Percentiles rank a stretch among this genome's conserved stretches.
These are phyloP conservation scores for Linhomoeus sp. DNA, from an alignment of 2,888 invertebrate genomes.

Conservation along the genomic window DNA sequence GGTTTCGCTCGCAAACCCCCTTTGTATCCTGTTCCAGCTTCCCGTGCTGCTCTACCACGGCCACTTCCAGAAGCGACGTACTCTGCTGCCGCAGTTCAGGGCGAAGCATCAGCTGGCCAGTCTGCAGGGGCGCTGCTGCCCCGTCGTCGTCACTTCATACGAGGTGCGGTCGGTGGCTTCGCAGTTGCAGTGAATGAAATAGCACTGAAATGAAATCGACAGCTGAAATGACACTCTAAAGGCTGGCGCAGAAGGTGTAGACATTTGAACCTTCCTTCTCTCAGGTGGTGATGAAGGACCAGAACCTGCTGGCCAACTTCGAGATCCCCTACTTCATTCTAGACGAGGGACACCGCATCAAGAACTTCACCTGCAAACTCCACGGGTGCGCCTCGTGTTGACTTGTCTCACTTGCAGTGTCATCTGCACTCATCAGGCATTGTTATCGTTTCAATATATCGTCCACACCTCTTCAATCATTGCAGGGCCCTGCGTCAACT, in stretches of 20 bases:
- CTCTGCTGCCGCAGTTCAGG: not conserved
- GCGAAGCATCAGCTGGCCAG: not conserved
- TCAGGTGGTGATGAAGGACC: too few relatives aligned
- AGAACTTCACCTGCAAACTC: conserved; percentile 41
- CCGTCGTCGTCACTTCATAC: conserved; percentile 44
- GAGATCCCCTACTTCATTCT: conserved; percentile 45
- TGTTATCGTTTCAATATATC: too few relatives aligned
- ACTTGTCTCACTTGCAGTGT: too few relatives aligned
- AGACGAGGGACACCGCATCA: conserved; percentile 51
- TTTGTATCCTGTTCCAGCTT: conserved; percentile 26
- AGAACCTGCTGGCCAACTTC: not conserved
- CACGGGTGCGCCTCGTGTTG: conserved; percentile 30
- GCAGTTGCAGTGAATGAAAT: conserved; percentile 17
- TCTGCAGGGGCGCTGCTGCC: conserved; percentile 17
- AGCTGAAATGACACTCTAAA: too few relatives aligned
- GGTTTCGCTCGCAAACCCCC: not conserved
- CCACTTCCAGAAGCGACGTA: not conserved
- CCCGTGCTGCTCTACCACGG: conserved; percentile 43
- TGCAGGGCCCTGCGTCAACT: conserved; percentile 32
- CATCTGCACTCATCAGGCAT: too few relatives aligned
- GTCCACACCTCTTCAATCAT: too few relatives aligned
- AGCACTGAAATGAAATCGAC: too few relatives aligned
- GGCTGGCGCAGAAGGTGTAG: too few relatives aligned
- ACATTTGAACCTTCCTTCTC: too few relatives aligned
- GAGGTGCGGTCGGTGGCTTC: conserved; percentile 32